Conservation (phyloP, 2,888 invertebrate genomes). For the Tricholauxania praeusta region DNA sequence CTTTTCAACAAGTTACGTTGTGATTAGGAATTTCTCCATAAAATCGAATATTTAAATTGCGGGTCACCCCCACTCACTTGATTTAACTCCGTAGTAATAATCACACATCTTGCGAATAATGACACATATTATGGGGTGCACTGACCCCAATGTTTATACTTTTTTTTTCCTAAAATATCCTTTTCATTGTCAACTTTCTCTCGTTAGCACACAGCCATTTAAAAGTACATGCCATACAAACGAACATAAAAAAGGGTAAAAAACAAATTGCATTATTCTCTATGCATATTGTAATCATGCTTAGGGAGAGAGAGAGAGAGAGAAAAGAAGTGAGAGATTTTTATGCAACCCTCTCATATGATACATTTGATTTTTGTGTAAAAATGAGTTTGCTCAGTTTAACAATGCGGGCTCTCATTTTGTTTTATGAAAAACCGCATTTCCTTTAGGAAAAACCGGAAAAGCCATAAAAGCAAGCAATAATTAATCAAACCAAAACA, state of each 20-base stretch:
- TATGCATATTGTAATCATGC: not conserved
- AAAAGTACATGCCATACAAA: not conserved
- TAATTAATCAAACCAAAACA: no score
- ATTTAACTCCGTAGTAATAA: no score
- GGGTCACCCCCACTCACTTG: no score
- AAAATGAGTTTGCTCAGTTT: constrained; percentile 19
- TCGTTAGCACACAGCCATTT: not conserved
- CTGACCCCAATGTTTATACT: constrained; percentile 8
- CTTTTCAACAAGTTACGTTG: no score
- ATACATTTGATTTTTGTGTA: not conserved
- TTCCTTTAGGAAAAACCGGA: no score
- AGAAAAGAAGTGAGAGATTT: not conserved
- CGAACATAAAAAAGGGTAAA: not conserved
- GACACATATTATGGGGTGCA: constrained; percentile 12
- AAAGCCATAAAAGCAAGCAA: no score
- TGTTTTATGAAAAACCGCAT: not conserved
- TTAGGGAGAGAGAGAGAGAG: not conserved
- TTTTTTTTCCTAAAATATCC: constrained; percentile 11
- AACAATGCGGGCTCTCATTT: not conserved
- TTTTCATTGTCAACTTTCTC: constrained; percentile 15
- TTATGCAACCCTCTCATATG: no score
- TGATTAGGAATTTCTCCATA: no score
- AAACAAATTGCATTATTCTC: not conserved
- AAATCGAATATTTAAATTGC: no score
- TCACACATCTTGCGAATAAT: not conserved